Conservation (phyloP, 2,113 vertebrate genomes). For the Atrichornis clamosus region DNA sequence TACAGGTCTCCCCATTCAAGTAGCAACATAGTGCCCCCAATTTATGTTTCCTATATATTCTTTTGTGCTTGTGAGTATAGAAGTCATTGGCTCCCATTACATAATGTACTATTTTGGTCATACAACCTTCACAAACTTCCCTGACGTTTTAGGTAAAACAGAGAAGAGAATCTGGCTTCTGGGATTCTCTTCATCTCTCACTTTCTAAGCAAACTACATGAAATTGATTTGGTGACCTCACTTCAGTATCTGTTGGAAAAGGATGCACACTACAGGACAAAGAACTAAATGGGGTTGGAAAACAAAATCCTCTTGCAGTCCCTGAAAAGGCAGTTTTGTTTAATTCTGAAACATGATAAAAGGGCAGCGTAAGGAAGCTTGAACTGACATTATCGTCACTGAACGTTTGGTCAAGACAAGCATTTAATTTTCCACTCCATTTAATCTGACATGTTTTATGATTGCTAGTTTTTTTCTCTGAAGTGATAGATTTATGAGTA, state of each 20-base stretch:
- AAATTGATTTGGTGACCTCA: neutral
- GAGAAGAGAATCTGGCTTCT: neutral
- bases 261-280: neutral
- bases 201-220: neutral
- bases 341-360: neutral
- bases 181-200: neutral
- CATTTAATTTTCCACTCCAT: conserved; percentile 47
- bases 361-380: neutral
- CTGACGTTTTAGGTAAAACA: neutral
- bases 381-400: neutral
- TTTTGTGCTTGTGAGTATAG: neutral
- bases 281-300: neutral
- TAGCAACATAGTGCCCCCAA: neutral
- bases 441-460: conserved; percentile 5
- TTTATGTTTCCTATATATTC: neutral
- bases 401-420: conserved; percentile 7
- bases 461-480: neutral
- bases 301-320: neutral
- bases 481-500: conserved; percentile 25
- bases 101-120: neutral
- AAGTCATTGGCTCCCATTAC: neutral
- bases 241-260: neutral
- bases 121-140: neutral
- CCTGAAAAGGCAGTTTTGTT: neutral
- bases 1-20: neutral